These are phyloP conservation scores for Tipula lateralis DNA, from an alignment of 2,888 invertebrate species.

Conservation along the genomic window DNA sequence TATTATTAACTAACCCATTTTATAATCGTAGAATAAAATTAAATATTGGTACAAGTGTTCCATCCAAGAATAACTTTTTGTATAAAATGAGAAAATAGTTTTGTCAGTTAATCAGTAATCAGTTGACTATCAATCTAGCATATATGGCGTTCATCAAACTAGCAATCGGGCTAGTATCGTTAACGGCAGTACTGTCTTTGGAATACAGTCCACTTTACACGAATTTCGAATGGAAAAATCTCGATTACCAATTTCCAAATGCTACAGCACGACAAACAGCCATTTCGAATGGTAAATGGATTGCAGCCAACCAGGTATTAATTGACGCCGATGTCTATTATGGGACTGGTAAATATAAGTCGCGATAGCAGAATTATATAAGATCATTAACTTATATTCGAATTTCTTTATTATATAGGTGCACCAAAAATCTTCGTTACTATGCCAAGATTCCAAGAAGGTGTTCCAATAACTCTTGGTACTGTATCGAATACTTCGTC, in stretches of 20 bases:
- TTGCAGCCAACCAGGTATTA: constrained; percentile 59
- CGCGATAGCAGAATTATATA: background rate
- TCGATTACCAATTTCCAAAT: constrained; percentile 63
- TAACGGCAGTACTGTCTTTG: background rate
- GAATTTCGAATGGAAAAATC: constrained; percentile 59
- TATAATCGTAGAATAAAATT: too few species aligned
- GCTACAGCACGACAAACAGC: constrained; percentile 50
- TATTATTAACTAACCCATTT: too few species aligned
- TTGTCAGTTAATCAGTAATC: background rate
- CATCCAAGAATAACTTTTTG: background rate
- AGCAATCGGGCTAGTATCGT: background rate
- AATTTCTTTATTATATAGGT: background rate
- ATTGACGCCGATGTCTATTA: constrained; percentile 65
- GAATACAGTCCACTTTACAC: background rate
- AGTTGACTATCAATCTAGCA: background rate
- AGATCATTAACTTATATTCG: background rate
- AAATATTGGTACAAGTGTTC: background rate
- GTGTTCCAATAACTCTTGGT: constrained; percentile 68
- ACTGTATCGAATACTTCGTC: constrained; percentile 51
- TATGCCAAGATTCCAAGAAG: constrained; percentile 65
- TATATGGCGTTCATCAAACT: background rate
- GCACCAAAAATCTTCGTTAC: constrained; percentile 60
- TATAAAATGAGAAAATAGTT: background rate
- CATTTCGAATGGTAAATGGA: constrained; percentile 51
- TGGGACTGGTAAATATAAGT: constrained; percentile 39